Percentiles rank a stretch among this genome's conserved stretches.
Conservation (phyloP, 2,797 vertebrate species). For the Tenualosa ilisha region DNA sequence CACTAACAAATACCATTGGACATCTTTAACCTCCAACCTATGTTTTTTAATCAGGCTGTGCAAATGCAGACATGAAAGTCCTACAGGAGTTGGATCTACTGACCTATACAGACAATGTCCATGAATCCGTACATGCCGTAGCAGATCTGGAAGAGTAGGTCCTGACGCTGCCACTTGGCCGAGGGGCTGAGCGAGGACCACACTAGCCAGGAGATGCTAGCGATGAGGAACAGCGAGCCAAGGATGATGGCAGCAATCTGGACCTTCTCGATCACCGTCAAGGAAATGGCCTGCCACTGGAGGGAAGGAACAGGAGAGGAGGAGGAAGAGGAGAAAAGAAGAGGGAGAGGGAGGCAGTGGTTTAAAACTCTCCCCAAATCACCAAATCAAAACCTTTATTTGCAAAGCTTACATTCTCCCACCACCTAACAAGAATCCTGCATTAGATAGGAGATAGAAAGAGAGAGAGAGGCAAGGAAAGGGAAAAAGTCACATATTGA, state of each 20-base stretch:
- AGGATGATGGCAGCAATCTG: slow-evolving; percentile 88
- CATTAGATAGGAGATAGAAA: not conserved
- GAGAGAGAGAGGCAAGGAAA: not conserved
- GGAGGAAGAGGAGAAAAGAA: not conserved
- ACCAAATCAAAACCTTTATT: no score
- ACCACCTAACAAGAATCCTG: no score
- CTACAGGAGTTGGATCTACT: slow-evolving; percentile 46
- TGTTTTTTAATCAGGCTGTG: not conserved
- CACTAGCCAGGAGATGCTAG: slow-evolving; percentile 87
- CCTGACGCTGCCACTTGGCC: slow-evolving; percentile 87
- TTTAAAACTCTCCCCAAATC: no score
- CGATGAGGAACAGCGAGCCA: slow-evolving; percentile 85
- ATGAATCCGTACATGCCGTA: slow-evolving; percentile 93
- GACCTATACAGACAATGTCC: slow-evolving; percentile 88
- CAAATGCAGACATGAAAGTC: not conserved
- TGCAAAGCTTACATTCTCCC: no score
- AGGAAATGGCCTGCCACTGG: slow-evolving; percentile 86
- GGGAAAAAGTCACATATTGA: not conserved
- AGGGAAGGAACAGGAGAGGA: not conserved
- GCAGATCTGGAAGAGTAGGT: slow-evolving; percentile 89
- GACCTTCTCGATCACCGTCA: slow-evolving; percentile 88
- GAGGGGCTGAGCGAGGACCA: slow-evolving; percentile 89
- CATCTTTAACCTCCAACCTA: not conserved
- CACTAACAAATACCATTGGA: not conserved
- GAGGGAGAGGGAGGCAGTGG: not conserved